phyloP scores from a whole-genome alignment of 2,113 vertebrate species.

The Myotis davidii region DNA sequence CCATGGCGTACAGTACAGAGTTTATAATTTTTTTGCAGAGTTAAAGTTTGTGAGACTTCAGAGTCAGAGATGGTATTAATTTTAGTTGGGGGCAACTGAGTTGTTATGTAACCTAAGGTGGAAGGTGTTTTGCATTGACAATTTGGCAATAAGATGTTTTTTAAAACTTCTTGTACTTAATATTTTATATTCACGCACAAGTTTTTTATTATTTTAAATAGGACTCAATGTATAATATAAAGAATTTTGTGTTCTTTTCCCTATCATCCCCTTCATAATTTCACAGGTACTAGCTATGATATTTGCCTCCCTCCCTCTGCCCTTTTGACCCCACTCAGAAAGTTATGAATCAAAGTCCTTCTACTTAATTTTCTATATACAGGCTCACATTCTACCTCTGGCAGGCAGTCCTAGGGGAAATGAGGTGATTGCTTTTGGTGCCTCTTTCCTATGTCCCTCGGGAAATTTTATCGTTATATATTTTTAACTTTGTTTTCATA shows the following conservation, averaged over 20 bases:
- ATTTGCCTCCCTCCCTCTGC: neutral
- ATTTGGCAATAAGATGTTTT: constrained; percentile 31
- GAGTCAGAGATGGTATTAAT: constrained; percentile 29
- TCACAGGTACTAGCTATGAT: constrained; percentile 32
- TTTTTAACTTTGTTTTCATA: constrained; percentile 39
- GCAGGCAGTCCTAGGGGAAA: constrained; percentile 29
- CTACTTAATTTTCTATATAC: neutral
- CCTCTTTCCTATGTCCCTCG: constrained; percentile 38
- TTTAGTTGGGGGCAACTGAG: neutral
- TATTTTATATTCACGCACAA: constrained; percentile 59
- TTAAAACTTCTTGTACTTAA: constrained; percentile 47
- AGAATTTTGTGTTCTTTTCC: constrained; percentile 21
- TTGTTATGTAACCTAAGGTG: constrained; percentile 38
- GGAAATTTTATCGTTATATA: constrained; percentile 43
- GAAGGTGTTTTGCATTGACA: constrained; percentile 62
- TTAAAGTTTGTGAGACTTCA: constrained; percentile 28
- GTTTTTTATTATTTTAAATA: constrained; percentile 62
- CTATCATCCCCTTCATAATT: constrained; percentile 42
- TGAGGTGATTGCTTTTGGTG: constrained; percentile 41
- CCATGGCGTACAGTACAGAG: neutral
- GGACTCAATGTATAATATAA: constrained; percentile 30
- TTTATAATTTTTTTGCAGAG: constrained; percentile 4
- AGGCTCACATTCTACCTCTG: constrained; percentile 29
- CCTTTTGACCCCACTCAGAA: constrained; percentile 42
- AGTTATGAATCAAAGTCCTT: neutral